phyloP scores from a whole-genome alignment of 2,113 vertebrate genomes.

The Chroicocephalus ridibundus region DNA sequence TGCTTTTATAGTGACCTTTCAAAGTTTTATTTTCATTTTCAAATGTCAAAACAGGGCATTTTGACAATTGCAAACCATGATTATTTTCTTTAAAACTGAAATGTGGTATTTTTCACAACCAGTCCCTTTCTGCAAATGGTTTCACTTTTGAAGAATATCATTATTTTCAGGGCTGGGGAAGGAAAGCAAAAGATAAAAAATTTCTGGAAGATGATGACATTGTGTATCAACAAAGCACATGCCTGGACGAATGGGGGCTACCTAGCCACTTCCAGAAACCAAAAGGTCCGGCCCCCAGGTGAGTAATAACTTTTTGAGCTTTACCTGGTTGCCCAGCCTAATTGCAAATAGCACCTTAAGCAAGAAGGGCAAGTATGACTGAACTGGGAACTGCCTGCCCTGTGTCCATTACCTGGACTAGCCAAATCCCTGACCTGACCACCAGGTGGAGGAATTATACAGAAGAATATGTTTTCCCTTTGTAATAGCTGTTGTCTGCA shows the following conservation, averaged over 20 bases:
- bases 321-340: not conserved
- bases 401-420: not conserved
- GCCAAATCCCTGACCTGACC: conserved; percentile 53
- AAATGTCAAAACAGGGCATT: conserved; percentile 23
- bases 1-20: conserved; percentile 34
- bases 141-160: not conserved
- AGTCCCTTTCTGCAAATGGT: not conserved
- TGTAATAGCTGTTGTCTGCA: fast-evolving
- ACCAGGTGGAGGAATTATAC: conserved; percentile 55
- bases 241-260: not conserved
- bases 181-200: not conserved
- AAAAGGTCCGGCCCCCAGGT: fast-evolving
- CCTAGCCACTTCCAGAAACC: not conserved
- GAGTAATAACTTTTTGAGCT: not conserved
- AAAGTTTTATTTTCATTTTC: conserved; percentile 31
- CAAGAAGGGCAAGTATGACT: not conserved
- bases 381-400: not conserved
- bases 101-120: not conserved
- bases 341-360: not conserved
- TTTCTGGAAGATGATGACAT: not conserved
- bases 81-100: not conserved
- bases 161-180: not conserved
- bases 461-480: not conserved
- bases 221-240: not conserved
- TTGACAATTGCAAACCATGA: not conserved